phyloP scores from a whole-genome alignment of 1,140 invertebrate genomes.

The Littorina saxatilis region DNA sequence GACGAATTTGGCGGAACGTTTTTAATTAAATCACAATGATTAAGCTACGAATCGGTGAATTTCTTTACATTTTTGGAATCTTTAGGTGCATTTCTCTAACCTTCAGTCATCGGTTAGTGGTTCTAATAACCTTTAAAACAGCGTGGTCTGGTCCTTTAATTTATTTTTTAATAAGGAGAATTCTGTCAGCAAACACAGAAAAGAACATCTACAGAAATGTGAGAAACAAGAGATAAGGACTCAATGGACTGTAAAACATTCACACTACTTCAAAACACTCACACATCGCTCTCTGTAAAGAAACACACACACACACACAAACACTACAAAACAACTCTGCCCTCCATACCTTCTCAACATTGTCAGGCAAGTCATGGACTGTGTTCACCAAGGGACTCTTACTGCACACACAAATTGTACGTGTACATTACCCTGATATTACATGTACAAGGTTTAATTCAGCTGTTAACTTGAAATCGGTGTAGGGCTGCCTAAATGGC shows the following conservation, averaged over 20 bases:
- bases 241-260: neutral
- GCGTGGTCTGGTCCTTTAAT: no score
- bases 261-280: neutral
- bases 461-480: no score
- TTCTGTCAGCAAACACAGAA: neutral
- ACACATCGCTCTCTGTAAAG: neutral
- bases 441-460: no score
- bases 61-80: no score
- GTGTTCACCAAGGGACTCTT: slow-evolving; percentile 56
- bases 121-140: no score
- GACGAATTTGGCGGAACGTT: no score
- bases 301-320: neutral
- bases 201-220: neutral
- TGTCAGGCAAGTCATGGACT: slow-evolving; percentile 56
- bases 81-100: no score
- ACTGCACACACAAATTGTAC: slow-evolving; percentile 35
- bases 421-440: neutral
- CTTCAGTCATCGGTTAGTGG: no score
- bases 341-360: slow-evolving; percentile 54
- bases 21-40: no score
- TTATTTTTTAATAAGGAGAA: no score
- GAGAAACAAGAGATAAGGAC: neutral
- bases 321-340: neutral
- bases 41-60: no score
- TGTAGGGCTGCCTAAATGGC: no score